These are phyloP conservation scores for Sebastes matsubarae DNA, from an alignment of 2,797 vertebrate species.

Conservation along the genomic window DNA sequence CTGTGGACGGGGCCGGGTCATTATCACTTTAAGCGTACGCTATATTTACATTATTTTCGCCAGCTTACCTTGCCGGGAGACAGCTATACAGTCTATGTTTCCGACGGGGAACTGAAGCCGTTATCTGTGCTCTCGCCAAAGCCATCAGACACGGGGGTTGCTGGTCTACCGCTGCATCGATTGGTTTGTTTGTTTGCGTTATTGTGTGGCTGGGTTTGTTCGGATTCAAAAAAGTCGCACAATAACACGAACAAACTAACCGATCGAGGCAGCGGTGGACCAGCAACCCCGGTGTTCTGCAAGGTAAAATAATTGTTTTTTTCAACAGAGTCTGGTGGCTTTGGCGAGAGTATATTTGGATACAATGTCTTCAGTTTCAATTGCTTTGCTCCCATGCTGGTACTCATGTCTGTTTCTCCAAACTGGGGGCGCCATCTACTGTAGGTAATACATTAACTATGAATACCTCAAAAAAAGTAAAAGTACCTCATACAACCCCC, in stretches of 20 bases:
- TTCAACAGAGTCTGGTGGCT: background rate
- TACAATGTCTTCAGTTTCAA: background rate
- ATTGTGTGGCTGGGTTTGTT: too few relatives aligned
- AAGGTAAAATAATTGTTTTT: background rate
- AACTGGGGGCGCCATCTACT: background rate
- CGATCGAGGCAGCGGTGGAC: background rate
- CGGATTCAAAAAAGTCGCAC: too few relatives aligned
- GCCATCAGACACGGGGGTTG: background rate
- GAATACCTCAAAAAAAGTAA: background rate
- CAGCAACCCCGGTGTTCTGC: background rate
- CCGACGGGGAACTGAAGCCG: too few relatives aligned
- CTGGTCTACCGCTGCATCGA: background rate
- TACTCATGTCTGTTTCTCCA: background rate
- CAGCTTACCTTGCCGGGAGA: too few relatives aligned
- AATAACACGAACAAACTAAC: background rate
- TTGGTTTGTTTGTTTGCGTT: too few relatives aligned
- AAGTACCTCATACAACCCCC: background rate
- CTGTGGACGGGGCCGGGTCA: background rate
- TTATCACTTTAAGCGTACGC: too few relatives aligned
- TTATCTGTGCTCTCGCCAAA: too few relatives aligned
- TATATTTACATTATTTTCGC: fast-evolving
- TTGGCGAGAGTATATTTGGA: too few relatives aligned
- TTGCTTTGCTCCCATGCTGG: background rate
- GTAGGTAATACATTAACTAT: background rate
- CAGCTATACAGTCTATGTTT: too few relatives aligned